Evolutionary conservation across 1,140 invertebrate species (phyloP).

Genomic region (Latrodectus geometricus): DNA sequence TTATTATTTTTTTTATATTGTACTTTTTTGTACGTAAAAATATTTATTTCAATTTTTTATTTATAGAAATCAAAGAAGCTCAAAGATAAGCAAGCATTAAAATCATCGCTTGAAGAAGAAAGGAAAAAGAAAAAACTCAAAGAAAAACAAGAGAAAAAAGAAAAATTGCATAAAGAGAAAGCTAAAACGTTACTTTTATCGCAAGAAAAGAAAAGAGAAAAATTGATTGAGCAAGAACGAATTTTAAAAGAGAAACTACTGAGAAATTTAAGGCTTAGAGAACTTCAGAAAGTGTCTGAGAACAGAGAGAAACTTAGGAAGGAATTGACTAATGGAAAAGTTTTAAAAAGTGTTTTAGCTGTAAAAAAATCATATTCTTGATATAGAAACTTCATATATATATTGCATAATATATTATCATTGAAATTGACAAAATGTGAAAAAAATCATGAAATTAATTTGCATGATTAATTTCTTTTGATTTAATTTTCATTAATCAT

Average conservation of each 20-base stretch:
- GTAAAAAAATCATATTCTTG: not conserved
- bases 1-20: too few relatives aligned
- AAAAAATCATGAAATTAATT: too few relatives aligned
- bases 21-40: not conserved
- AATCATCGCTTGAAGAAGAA: not conserved
- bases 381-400: not conserved
- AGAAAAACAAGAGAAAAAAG: slow-evolving; percentile 13
- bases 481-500: too few relatives aligned
- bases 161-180: slow-evolving; percentile 12
- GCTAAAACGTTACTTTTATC: not conserved
- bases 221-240: slow-evolving; percentile 43
- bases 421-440: too few relatives aligned
- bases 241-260: slow-evolving; percentile 52
- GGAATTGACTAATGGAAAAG: slow-evolving; percentile 48
- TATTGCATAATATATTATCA: not conserved
- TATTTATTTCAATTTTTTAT: not conserved
- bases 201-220: slow-evolving; percentile 40
- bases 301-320: slow-evolving; percentile 52
- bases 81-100: not conserved
- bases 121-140: not conserved
- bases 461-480: too few relatives aligned
- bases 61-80: not conserved
- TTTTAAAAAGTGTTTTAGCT: slow-evolving; percentile 57
- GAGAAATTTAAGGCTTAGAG: slow-evolving; percentile 38
- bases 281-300: slow-evolving; percentile 40